phyloP scores from a whole-genome alignment of 2,797 vertebrate species.

The Threskiornis aethiopicus region DNA sequence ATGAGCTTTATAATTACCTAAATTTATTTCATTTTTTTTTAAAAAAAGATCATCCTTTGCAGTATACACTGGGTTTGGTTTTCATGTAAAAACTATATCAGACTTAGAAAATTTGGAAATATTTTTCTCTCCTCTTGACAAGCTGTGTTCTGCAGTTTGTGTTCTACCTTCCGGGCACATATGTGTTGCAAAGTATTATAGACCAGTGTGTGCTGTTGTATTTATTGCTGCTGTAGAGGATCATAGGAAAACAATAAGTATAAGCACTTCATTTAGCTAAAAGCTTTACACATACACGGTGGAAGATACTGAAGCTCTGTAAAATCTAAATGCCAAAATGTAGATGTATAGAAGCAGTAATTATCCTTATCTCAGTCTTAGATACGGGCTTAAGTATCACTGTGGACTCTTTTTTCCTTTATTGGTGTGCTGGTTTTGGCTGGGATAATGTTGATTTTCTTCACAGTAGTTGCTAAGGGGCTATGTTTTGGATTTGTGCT shows the following conservation, averaged over 20 bases:
- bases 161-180: neutral
- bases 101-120: neutral
- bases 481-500: neutral
- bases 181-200: neutral
- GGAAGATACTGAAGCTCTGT: neutral
- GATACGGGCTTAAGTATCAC: neutral
- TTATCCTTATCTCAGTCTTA: neutral
- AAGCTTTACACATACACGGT: neutral
- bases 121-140: neutral
- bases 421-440: neutral
- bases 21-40: neutral
- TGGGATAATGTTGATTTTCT: neutral
- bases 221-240: neutral
- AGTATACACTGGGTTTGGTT: neutral
- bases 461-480: fast-evolving
- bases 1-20: neutral
- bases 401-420: neutral
- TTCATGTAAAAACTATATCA: neutral
- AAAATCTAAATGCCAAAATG: neutral
- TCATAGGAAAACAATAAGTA: neutral
- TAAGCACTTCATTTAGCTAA: neutral
- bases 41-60: neutral
- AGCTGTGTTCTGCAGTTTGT: neutral
- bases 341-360: neutral
- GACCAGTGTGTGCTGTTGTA: neutral